These are phyloP conservation scores for Pandemis heparana DNA, from an alignment of 2,888 invertebrate genomes.

Conservation along the genomic window DNA sequence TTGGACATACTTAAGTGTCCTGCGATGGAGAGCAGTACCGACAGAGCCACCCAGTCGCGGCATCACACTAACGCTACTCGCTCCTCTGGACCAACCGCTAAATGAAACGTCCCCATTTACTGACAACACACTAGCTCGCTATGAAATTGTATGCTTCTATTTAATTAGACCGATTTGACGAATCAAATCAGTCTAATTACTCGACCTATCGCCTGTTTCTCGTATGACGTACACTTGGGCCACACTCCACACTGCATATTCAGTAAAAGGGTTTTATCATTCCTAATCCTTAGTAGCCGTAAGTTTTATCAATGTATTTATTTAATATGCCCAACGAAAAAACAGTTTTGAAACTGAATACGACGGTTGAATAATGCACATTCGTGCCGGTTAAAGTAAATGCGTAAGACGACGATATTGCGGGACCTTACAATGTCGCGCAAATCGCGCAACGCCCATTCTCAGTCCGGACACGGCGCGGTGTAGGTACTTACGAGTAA, in stretches of 20 bases:
- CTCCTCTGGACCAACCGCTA: neutral
- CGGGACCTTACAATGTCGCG: conserved; percentile 50
- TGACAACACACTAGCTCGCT: conserved; percentile 1
- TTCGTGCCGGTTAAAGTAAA: conserved; percentile 32
- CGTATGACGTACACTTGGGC: neutral
- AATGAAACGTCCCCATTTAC: neutral
- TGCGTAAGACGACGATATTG: conserved; percentile 40
- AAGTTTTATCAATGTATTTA: neutral
- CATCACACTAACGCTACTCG: conserved; percentile 55
- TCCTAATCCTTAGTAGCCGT: neutral
- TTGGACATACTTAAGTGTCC: conserved; percentile 77
- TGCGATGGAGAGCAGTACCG: conserved; percentile 63
- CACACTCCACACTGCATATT: neutral
- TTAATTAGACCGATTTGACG: neutral
- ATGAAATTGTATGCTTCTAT: neutral
- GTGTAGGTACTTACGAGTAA: conserved; percentile 46
- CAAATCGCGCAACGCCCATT: conserved; percentile 58
- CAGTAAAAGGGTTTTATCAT: neutral
- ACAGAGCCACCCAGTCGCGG: conserved; percentile 71
- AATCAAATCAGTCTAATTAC: too few species aligned
- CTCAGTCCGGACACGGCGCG: conserved; percentile 62
- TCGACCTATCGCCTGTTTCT: neutral
- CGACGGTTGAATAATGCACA: conserved; percentile 24
- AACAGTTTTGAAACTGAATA: conserved; percentile 17
- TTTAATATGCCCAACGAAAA: neutral